Percentiles rank a stretch among this genome's conserved stretches.
phyloP scores from a whole-genome alignment of 2,797 vertebrate genomes.

The Cyprinella venusta region DNA sequence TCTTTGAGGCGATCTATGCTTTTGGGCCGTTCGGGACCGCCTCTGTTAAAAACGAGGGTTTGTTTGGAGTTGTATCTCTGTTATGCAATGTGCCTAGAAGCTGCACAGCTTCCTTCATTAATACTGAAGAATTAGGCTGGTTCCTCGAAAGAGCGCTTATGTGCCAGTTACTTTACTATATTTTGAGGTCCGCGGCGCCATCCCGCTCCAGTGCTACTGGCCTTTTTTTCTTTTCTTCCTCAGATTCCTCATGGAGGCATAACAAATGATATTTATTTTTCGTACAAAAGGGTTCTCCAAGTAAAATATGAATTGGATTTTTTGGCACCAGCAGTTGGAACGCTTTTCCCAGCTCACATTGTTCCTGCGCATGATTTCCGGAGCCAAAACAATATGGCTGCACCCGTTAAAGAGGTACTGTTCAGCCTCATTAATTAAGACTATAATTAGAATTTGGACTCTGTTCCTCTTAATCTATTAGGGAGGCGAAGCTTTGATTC shows the following conservation, averaged over 20 bases:
- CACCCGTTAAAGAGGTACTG: conserved; percentile 59
- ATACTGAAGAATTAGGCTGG: conserved; percentile 56
- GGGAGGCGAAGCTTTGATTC: conserved; percentile 64
- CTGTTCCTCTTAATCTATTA: conserved; percentile 67
- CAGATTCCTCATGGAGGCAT: conserved; percentile 41
- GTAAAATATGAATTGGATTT: conserved; percentile 60
- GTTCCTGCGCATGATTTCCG: conserved; percentile 52
- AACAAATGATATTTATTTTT: conserved; percentile 58
- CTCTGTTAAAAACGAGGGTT: conserved; percentile 58
- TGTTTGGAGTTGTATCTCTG: conserved; percentile 43
- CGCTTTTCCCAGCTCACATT: conserved; percentile 52
- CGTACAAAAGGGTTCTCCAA: conserved; percentile 57
- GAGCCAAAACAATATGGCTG: conserved; percentile 65
- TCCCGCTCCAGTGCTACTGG: conserved; percentile 12
- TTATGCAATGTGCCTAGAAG: conserved; percentile 60
- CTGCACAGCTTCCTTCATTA: conserved; percentile 57
- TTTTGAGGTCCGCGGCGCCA: conserved; percentile 20
- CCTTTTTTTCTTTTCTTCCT: conserved; percentile 3
- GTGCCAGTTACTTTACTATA: conserved; percentile 29
- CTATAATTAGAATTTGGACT: conserved; percentile 70
- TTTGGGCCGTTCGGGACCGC: conserved; percentile 56
- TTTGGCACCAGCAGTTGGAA: conserved; percentile 54
- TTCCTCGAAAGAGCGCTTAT: conserved; percentile 29
- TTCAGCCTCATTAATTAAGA: conserved; percentile 63
- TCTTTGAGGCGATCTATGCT: too few species aligned